A percentile compares a stretch with the other conserved stretches of the same genome.
These are phyloP conservation scores for Chaenodraco wilsoni DNA, from an alignment of 2,797 vertebrate species.

Conservation along the genomic window DNA sequence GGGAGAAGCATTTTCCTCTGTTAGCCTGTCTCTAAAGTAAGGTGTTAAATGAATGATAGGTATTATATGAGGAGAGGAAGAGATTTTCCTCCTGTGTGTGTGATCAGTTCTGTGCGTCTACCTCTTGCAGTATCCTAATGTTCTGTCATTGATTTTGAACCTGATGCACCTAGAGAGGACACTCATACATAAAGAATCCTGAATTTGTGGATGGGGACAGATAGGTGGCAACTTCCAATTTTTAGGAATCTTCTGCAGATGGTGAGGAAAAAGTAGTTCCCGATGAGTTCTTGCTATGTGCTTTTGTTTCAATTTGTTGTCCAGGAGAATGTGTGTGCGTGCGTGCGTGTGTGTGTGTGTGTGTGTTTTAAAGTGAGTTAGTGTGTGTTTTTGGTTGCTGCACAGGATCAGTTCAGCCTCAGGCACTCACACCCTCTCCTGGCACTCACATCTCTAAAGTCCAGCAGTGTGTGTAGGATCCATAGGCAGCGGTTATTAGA, in stretches of 20 bases:
- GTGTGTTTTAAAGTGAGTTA: background rate
- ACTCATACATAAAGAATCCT: background rate
- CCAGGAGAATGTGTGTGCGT: background rate
- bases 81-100: background rate
- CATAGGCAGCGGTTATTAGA: background rate
- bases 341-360: background rate
- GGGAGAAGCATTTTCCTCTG: background rate
- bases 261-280: background rate
- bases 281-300: background rate
- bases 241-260: background rate
- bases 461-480: background rate
- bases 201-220: background rate
- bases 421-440: background rate
- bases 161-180: background rate
- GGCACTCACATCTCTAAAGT: slow-evolving; percentile 9
- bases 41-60: background rate
- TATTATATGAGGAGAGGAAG: background rate
- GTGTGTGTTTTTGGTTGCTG: background rate
- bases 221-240: background rate
- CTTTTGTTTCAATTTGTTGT: background rate
- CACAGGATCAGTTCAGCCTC: background rate
- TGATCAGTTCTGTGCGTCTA: background rate
- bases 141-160: background rate
- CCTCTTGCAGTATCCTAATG: background rate
- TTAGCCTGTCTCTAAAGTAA: background rate